These are phyloP conservation scores for Periophthalmus modestus DNA, from an alignment of 2,113 vertebrate genomes.

Conservation along the genomic window DNA sequence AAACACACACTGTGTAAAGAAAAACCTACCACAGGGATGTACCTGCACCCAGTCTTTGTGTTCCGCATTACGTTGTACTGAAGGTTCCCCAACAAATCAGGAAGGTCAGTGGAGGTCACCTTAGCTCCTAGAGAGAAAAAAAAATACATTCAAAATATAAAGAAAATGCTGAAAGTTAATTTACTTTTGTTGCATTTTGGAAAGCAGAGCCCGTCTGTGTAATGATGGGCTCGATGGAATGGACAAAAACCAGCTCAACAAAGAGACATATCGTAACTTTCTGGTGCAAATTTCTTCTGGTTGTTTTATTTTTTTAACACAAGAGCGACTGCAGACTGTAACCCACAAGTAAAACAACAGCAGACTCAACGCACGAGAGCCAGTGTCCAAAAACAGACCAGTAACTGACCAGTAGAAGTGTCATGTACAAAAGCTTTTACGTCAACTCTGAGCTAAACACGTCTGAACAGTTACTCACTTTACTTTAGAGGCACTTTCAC, in stretches of 20 bases:
- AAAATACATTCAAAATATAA: neutral
- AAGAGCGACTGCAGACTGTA: too few relatives aligned
- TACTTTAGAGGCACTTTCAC: too few relatives aligned
- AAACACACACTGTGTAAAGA: neutral
- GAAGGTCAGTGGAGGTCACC: conserved; percentile 92
- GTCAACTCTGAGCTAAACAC: too few relatives aligned
- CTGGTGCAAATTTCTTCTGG: too few relatives aligned
- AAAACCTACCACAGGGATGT: conserved; percentile 73
- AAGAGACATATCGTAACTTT: too few relatives aligned
- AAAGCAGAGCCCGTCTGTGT: too few relatives aligned
- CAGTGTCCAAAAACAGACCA: too few relatives aligned
- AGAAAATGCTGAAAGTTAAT: neutral
- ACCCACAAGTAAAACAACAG: too few relatives aligned
- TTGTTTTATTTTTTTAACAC: too few relatives aligned
- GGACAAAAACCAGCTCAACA: neutral
- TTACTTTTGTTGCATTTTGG: neutral
- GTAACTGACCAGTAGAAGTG: too few relatives aligned
- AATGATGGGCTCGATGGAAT: neutral
- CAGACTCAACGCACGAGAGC: too few relatives aligned
- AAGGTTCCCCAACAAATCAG: conserved; percentile 89
- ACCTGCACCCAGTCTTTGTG: conserved; percentile 84
- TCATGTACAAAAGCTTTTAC: too few relatives aligned
- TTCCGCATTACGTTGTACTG: conserved; percentile 86
- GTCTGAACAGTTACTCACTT: neutral
- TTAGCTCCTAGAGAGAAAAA: conserved; percentile 79